Conservation (phyloP, 2,888 invertebrate species). For the Limnephilus marmoratus region DNA sequence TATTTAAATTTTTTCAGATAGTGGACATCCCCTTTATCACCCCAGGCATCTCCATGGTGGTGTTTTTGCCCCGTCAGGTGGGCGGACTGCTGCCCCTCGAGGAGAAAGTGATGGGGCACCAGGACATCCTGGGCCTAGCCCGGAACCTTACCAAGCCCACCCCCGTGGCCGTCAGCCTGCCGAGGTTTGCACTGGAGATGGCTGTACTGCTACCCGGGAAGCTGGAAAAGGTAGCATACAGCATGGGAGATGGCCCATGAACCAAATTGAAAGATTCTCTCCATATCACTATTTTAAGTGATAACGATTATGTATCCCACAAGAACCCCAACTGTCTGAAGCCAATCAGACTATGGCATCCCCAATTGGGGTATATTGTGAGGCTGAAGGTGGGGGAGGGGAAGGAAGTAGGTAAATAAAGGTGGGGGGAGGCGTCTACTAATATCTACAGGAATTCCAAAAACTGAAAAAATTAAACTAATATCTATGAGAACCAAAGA, state of each 20-base stretch:
- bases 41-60: constrained; percentile 71
- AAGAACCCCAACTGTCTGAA: no score
- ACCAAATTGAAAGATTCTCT: background rate
- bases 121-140: constrained; percentile 67
- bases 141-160: constrained; percentile 68
- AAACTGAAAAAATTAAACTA: no score
- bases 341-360: no score
- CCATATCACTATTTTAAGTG: no score
- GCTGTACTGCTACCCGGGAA: constrained; percentile 74
- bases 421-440: no score
- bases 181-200: constrained; percentile 75
- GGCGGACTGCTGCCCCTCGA: constrained; percentile 70
- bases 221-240: constrained; percentile 70
- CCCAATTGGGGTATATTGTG: no score
- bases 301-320: no score
- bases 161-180: constrained; percentile 71
- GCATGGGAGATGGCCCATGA: no score
- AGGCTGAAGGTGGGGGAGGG: no score
- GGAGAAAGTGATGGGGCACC: constrained; percentile 67
- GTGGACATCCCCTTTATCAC: constrained; percentile 73
- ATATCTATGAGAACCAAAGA: no score
- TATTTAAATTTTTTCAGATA: constrained; percentile 68
- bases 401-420: no score
- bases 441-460: no score
- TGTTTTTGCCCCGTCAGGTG: constrained; percentile 71